Evolutionary conservation across 2,797 vertebrate genomes (phyloP), one percentile per base, ranked within the genome.

Genomic region (Sparidentex hasta): DNA sequence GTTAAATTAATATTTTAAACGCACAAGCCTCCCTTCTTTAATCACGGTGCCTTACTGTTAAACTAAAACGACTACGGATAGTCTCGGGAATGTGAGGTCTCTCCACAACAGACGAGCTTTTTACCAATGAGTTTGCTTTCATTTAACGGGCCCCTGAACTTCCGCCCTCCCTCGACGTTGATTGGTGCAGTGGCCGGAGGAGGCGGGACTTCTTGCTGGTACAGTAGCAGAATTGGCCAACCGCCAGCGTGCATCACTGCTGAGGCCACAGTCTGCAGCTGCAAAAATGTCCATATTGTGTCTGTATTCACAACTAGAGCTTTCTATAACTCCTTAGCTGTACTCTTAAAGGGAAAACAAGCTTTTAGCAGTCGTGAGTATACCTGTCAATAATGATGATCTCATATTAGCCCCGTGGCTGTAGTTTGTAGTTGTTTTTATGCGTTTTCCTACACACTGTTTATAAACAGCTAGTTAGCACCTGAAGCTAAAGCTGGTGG

Each of bases 401-500:
- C 5, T 54, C 27, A 5, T 23, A n/a, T 11, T 13, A 50, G 38
- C 12, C 12, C 18, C 17, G 11, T 38, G 51, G 61, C 11, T 46
- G 58, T 29, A 79, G 55, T 83, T 76, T 66, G 7, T n/a, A 17
- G 62, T 57, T 51, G 44, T 61, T 75, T 81, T 47, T 13, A 18
- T 20, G 18, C 79, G 63, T 78, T 81, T 81, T 80, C 52, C 63
- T 56, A 2, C 66, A 25, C 17, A 55, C 43, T 78, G 67, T 86
- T 84, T 69, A 76, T 38, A 51, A 80, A 80, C 65, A 81, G 89
- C 86, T 90, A 88, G 90, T 83, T 94, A 93, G 91, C 92, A 80
- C 54, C 3, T 52, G 4, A 84, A 75, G 93, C 92, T 92, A 89
- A 87, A 87, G n/a, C 66, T 67, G 75, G 57, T 55, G 21, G 61